Evolutionary conservation across 2,113 vertebrate genomes (phyloP), one percentile per base, ranked within the genome.

Genomic region (Callipepla californica): DNA sequence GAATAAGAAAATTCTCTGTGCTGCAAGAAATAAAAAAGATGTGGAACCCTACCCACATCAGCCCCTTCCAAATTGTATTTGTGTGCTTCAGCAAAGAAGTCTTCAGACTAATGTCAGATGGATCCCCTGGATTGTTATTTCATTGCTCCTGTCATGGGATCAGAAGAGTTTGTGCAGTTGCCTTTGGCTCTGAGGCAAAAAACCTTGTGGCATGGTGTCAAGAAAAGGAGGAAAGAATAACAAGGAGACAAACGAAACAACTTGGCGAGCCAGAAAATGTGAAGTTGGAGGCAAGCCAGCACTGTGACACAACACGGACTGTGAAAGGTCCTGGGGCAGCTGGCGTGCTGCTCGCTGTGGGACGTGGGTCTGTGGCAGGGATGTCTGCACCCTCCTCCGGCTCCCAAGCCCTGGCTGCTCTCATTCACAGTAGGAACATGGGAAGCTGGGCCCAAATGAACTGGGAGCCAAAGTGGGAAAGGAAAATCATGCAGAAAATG

Each of bases 171-270:
- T 76, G 12, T 53, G 36, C 23, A 84, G 88, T 96, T 97, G 91
- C 91, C 82, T 97, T 96, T 97, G 97, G 97, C 86, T 84, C 28
- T 32, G 50, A 83, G 85, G 95, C 93, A 97, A 95, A 87, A 90
- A 89, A 73, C 48, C 66, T 61, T 84, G 85, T 93, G 89, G 72
- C 85, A 65, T 22, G 26, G 16, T 93, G 78, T 92, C 84, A 96
- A 90, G 80, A 78, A 85, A 92, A 90, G 44, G 51, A 67, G 80
- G 59, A 90, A 47, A 47, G 57, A 87, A 85, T 89, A 97, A 94
- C 62, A 96, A 86, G 83, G 90, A 91, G 92, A 94, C 74, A 0
- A 7, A 92, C 45, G 48, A 93, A 77, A 42, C 70, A 1, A 51
- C 75, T 73, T 44, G 76, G 58, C 65, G 89, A 91, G 87, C 65